Evolutionary conservation across 1,140 invertebrate species (phyloP), one percentile per base, ranked within the genome.

Genomic region (Metaphire vulgaris): DNA sequence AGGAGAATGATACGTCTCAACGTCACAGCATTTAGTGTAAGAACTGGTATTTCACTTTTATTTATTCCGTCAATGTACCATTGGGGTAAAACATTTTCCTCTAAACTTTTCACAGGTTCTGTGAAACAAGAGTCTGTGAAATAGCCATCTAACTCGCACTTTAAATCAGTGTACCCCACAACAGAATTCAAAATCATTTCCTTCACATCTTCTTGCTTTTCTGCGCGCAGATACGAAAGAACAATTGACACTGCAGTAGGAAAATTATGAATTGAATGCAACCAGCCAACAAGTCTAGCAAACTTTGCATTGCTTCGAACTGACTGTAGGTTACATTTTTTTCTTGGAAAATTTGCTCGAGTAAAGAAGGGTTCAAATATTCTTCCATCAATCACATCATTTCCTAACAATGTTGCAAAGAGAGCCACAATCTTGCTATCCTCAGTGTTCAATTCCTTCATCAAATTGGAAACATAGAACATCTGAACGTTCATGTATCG

Each of bases 401-500:
- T 73, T 33, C 72, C 72, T 26, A 73, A 28, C 33, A 73, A n/a
- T 26, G 72, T 73, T 21, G 72, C 72, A 73, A 73, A 73, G 12
- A 73, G 33, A 2, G 33, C 31, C n/a, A 73, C 14, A 31, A 73
- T 2, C 2, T 31, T 34, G n/a, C 28, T 21, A 26, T 56, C 72
- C 12, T 33, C 26, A 21, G 34, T 73, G 28, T 34, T 26, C n/a
- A 41, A 26, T n/a, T 29, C 32, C 41, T 73, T 73, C 28, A 29
- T 56, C 21, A 56, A 12, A 21, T 41, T 73, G 1, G 33, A 21
- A 73, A 34, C 32, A 73, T 64, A 56, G n/a, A 26, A 73, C 33
- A 73, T 30, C 28, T 73, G 72, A 26, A 41, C 72, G 56, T 73
- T 64, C 72, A 73, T 21, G 41, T 73, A 73, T 14, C 66, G 14